These are phyloP conservation scores for Drosophila cracens DNA, from an alignment of 2,888 invertebrate species.

Conservation along the genomic window DNA sequence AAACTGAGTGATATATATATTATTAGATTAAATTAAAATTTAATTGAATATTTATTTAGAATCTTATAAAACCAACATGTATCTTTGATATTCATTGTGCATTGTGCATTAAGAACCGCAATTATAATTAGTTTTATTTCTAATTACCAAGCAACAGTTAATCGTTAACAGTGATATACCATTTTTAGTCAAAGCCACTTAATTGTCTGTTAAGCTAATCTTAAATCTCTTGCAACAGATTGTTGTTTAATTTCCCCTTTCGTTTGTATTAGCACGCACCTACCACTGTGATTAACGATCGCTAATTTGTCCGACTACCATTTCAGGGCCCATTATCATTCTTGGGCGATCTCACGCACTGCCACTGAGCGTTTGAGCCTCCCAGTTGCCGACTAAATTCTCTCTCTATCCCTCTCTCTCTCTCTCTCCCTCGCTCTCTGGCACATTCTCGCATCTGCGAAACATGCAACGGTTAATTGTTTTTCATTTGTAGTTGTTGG, in stretches of 20 bases:
- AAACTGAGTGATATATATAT: neutral
- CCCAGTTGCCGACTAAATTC: slow-evolving; percentile 2
- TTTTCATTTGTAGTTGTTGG: slow-evolving; percentile 55
- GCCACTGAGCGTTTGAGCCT: slow-evolving; percentile 37
- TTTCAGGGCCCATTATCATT: slow-evolving; percentile 57
- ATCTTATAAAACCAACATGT: neutral
- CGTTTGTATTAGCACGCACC: slow-evolving; percentile 3
- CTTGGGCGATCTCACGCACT: slow-evolving; percentile 58
- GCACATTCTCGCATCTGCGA: slow-evolving; percentile 17
- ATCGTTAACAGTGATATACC: neutral
- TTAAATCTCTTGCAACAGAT: neutral
- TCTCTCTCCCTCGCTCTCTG: neutral
- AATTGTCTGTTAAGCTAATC: neutral
- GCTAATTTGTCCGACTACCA: slow-evolving; percentile 65
- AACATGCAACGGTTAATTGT: slow-evolving; percentile 68
- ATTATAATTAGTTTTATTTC: neutral
- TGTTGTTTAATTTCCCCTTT: slow-evolving; percentile 1
- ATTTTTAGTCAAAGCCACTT: neutral
- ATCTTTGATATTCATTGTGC: neutral
- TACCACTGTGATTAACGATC: slow-evolving; percentile 68
- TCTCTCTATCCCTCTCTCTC: neutral
- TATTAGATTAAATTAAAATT: neutral
- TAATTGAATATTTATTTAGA: neutral
- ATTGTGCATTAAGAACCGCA: neutral
- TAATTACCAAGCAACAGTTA: neutral